phyloP scores from a whole-genome alignment of 2,797 vertebrate species.

The Petrocephalus schoutedeni region DNA sequence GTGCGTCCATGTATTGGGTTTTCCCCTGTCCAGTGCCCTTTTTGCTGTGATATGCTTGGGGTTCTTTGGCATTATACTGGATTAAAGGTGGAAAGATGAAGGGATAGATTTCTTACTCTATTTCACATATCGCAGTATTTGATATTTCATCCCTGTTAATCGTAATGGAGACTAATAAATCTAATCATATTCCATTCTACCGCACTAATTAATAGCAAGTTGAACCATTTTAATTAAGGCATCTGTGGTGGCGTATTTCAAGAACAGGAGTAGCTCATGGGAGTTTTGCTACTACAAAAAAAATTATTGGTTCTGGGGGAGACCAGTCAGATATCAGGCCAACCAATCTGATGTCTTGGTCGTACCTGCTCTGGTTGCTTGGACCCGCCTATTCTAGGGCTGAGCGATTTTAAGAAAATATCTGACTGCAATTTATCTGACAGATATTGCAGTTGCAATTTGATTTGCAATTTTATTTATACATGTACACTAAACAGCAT shows the following conservation, averaged over 20 bases:
- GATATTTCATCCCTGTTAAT: neutral
- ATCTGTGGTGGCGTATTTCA: neutral
- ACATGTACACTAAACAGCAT: too few species aligned
- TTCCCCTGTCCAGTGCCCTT: neutral
- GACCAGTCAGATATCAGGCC: too few species aligned
- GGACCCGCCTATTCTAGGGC: too few species aligned
- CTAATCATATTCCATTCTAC: neutral
- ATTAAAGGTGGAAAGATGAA: neutral
- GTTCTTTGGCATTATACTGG: neutral
- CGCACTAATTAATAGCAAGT: neutral
- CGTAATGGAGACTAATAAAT: neutral
- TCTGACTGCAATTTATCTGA: too few species aligned
- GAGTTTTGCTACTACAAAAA: too few species aligned
- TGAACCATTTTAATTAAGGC: neutral
- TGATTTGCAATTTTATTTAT: too few species aligned
- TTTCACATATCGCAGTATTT: neutral
- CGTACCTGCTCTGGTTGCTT: too few species aligned
- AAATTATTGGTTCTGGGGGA: too few species aligned
- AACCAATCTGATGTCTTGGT: too few species aligned
- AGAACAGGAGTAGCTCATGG: neutral
- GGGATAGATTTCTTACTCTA: neutral
- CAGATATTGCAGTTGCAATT: too few species aligned
- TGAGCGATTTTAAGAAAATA: too few species aligned
- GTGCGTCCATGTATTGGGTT: neutral
- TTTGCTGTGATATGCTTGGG: neutral